Conservation (phyloP, 2,113 vertebrate genomes). For the Petroica traversi region DNA sequence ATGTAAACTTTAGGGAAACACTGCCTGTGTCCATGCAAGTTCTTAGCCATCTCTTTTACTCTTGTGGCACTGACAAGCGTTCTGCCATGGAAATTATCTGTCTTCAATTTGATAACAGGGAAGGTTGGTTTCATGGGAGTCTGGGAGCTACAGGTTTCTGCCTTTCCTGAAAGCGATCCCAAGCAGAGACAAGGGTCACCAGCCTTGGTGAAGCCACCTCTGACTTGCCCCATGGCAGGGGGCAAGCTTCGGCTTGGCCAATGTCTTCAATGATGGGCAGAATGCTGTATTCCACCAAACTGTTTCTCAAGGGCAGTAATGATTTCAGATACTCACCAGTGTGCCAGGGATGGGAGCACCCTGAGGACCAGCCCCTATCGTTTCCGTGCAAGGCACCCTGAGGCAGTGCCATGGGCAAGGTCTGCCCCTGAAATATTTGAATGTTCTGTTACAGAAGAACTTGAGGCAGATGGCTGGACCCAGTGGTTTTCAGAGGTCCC, state of each 20-base stretch:
- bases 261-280: neutral
- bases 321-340: neutral
- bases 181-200: neutral
- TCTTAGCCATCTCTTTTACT: neutral
- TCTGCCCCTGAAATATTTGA: neutral
- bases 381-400: neutral
- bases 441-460: neutral
- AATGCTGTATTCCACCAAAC: neutral
- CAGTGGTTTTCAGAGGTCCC: neutral
- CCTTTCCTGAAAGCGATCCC: neutral
- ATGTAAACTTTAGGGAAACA: neutral
- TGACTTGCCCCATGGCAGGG: neutral
- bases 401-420: rapidly evolving
- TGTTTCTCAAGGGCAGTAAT: neutral
- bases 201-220: neutral
- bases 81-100: neutral
- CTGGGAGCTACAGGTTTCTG: neutral
- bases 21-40: neutral
- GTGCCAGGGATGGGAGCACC: neutral
- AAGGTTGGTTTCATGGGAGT: neutral
- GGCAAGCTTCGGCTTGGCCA: neutral
- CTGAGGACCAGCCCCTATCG: neutral
- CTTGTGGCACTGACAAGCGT: rapidly evolving
- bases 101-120: neutral
- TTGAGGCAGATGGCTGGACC: neutral